phyloP scores from a whole-genome alignment of 2,797 vertebrate species.

The Semaprochilodus insignis region DNA sequence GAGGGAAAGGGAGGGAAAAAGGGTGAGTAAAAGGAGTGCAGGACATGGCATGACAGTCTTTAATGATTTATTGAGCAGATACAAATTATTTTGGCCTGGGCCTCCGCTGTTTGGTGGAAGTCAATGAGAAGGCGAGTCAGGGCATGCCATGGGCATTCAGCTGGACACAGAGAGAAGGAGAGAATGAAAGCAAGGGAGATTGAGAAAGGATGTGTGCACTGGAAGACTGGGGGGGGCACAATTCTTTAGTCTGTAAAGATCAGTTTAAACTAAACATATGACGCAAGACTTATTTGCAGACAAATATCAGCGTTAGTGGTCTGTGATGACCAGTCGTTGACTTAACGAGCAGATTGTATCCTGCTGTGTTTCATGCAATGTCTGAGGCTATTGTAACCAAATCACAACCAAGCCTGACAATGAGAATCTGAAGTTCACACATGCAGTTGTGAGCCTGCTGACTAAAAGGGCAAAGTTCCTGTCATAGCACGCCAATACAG shows the following conservation, averaged over 20 bases:
- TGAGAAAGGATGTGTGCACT: conserved; percentile 22
- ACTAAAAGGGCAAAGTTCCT: background rate
- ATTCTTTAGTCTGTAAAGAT: background rate
- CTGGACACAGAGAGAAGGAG: conserved; percentile 66
- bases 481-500: no score
- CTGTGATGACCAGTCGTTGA: background rate
- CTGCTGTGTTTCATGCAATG: conserved; percentile 10
- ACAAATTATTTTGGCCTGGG: conserved; percentile 86
- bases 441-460: background rate
- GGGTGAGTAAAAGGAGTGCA: conserved; percentile 61
- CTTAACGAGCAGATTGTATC: background rate
- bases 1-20: conserved; percentile 59
- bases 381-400: background rate
- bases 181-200: conserved; percentile 48
- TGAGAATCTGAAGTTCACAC: conserved; percentile 13
- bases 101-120: conserved; percentile 77
- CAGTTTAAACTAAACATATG: background rate
- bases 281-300: background rate
- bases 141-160: conserved; percentile 73
- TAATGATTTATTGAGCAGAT: conserved; percentile 88
- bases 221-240: conserved; percentile 20
- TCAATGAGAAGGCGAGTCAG: conserved; percentile 71
- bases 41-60: conserved; percentile 79
- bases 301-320: background rate
- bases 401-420: background rate